Evolutionary conservation across 2,113 vertebrate genomes (phyloP), one percentile per base, ranked within the genome.

Genomic region (Poeciliopsis occidentalis): DNA sequence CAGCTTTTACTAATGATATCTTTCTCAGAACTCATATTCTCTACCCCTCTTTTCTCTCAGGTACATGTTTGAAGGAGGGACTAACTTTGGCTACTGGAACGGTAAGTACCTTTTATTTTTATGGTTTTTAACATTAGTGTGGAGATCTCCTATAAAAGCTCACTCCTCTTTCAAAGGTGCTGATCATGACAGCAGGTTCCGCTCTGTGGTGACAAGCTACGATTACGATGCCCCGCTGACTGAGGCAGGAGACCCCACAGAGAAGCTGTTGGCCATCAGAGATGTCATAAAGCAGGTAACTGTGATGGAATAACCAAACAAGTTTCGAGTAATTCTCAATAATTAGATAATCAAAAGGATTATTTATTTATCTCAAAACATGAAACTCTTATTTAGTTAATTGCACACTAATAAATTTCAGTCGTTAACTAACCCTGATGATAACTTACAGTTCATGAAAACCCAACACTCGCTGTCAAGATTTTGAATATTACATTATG

Each of bases 51-150:
- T 61, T 87, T 22, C 6, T 75, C 39, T 0, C 83, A 99, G 98
- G 97, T 99, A 99, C 91, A 99, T 99, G 97, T 99, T 99, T 93
- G 97, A 98, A 47, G 98, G 97, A 69, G 98, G 98, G 54, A 98
- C 97, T 0, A 99, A 98, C 91, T 99, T 99, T 44, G 97, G 96
- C 74, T 99, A 97, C 90, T 99, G 98, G 98, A 99, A 96, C 0
- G 98, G 98, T 99, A 90, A 83, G n/a, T 17, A 61, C 29, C 15
- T 31, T 27, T 29, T n/a, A 8, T 15, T 76, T 32, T 69, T 7
- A 30, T 76, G 24, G 39, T 10, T 24, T 29, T 63, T 15, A 78
- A 69, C 61, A 37, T 30, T 26, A 71, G 24, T 37, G 27, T 34
- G 29, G 39, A 67, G 19, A 0, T 71, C 12, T 69, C 10, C 30